These are phyloP conservation scores for Chelidonichthys spinosus DNA, from an alignment of 2,797 vertebrate species.

Conservation along the genomic window DNA sequence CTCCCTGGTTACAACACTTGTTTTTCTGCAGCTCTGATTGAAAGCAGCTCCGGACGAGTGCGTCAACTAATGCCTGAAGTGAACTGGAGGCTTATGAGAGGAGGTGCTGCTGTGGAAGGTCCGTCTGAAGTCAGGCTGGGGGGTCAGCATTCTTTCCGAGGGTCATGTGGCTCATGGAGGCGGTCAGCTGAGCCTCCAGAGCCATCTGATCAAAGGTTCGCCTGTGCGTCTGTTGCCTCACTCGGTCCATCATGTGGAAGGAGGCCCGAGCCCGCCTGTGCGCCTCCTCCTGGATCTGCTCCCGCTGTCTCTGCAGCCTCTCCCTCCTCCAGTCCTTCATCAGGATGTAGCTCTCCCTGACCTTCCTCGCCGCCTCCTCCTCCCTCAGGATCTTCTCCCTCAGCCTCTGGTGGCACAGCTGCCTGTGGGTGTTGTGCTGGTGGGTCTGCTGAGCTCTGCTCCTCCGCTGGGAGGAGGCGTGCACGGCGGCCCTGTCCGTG, in stretches of 20 bases:
- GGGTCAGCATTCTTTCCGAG: conserved; percentile 47
- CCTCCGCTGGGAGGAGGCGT: conserved; percentile 36
- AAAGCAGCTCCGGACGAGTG: no score
- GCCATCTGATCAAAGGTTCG: conserved; percentile 79
- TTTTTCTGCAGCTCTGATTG: neutral
- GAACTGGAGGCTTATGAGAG: neutral
- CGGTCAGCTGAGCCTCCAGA: conserved; percentile 76
- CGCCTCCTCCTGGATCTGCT: conserved; percentile 77
- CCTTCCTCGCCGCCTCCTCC: conserved; percentile 71
- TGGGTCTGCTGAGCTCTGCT: conserved; percentile 52
- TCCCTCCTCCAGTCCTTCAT: conserved; percentile 80
- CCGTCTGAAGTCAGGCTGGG: neutral
- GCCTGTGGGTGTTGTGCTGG: conserved; percentile 65
- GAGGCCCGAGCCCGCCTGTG: conserved; percentile 77
- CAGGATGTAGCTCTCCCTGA: conserved; percentile 65
- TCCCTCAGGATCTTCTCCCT: conserved; percentile 77
- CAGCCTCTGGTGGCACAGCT: conserved; percentile 73
- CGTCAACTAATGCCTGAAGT: neutral
- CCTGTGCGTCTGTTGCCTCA: conserved; percentile 68
- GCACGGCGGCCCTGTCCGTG: conserved; percentile 64
- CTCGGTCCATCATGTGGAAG: conserved; percentile 80
- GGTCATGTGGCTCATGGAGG: conserved; percentile 67
- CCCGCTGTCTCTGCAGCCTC: conserved; percentile 72
- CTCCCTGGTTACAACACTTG: neutral
- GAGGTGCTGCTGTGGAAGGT: neutral